phyloP scores from a whole-genome alignment of 2,113 vertebrate genomes.

The Cavia porcellus region DNA sequence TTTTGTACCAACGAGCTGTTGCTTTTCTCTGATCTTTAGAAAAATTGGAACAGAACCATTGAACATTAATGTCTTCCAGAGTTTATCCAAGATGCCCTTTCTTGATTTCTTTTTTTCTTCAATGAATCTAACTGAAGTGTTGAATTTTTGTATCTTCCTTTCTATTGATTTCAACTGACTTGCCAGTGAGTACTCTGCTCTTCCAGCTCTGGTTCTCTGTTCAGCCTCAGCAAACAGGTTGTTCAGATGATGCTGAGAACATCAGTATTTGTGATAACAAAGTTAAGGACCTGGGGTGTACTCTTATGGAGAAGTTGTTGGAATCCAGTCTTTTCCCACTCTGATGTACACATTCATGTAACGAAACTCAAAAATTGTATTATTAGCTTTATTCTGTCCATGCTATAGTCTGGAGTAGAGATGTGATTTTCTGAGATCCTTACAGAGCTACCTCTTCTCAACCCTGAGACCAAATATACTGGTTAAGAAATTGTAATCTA shows the following conservation, averaged over 20 bases:
- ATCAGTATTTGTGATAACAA: background rate
- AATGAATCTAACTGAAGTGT: background rate
- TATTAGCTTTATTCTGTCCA: background rate
- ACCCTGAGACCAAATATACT: background rate
- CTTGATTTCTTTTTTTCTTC: background rate
- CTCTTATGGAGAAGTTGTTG: background rate
- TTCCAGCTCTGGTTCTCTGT: rapidly evolving
- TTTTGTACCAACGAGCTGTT: background rate
- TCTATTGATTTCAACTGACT: background rate
- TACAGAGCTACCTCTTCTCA: background rate
- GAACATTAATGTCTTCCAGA: background rate
- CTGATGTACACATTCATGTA: background rate
- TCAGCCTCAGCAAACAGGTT: background rate
- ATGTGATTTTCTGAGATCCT: background rate
- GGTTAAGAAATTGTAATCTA: background rate
- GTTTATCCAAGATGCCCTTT: background rate
- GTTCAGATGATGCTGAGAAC: background rate
- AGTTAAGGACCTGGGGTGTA: background rate
- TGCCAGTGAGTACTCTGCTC: background rate
- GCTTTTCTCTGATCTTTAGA: background rate
- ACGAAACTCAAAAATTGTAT: background rate
- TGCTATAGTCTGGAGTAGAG: background rate
- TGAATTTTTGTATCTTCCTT: background rate
- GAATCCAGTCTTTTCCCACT: background rate
- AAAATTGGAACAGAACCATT: background rate